A percentile compares a stretch with the other conserved stretches of the same genome.
These are phyloP conservation scores for Eilema caniola DNA, from an alignment of 2,888 invertebrate genomes.

Conservation along the genomic window DNA sequence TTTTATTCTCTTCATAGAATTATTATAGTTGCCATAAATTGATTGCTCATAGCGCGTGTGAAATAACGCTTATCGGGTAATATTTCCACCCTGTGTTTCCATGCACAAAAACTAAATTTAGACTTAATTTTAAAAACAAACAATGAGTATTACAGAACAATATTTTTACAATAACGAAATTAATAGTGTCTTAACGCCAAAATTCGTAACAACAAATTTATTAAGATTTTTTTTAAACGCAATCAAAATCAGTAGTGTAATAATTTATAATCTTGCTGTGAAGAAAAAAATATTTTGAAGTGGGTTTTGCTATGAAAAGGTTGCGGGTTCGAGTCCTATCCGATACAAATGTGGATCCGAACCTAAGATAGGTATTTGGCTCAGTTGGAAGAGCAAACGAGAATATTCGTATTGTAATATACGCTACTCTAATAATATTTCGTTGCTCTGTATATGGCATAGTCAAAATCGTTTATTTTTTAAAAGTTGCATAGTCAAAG, in stretches of 20 bases:
- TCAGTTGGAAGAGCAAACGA: not conserved
- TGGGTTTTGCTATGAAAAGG: not conserved
- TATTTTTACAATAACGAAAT: conserved; percentile 40
- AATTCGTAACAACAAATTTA: conserved; percentile 1
- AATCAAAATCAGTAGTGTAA: conserved; percentile 10
- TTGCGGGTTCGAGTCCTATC: not conserved
- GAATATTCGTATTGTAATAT: not conserved
- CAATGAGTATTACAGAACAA: conserved; percentile 66
- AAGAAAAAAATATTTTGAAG: not conserved
- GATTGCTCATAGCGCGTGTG: conserved; percentile 45
- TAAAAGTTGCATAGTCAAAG: not conserved
- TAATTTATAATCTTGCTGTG: conserved; percentile 24
- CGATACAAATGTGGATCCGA: not conserved
- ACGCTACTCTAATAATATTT: too few species aligned
- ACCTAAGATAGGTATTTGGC: not conserved
- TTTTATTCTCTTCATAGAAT: conserved; percentile 55
- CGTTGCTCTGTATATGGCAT: not conserved
- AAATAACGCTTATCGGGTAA: conserved; percentile 59
- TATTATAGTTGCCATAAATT: conserved; percentile 46
- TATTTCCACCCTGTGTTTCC: conserved; percentile 74
- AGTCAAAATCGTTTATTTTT: not conserved
- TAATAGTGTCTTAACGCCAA: conserved; percentile 22
- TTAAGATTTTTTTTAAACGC: conserved; percentile 40
- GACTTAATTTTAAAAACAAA: conserved; percentile 59
- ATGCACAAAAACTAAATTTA: conserved; percentile 63